These are phyloP conservation scores for Pyrrhosoma nymphula DNA, from an alignment of 2,888 invertebrate species.

Conservation along the genomic window DNA sequence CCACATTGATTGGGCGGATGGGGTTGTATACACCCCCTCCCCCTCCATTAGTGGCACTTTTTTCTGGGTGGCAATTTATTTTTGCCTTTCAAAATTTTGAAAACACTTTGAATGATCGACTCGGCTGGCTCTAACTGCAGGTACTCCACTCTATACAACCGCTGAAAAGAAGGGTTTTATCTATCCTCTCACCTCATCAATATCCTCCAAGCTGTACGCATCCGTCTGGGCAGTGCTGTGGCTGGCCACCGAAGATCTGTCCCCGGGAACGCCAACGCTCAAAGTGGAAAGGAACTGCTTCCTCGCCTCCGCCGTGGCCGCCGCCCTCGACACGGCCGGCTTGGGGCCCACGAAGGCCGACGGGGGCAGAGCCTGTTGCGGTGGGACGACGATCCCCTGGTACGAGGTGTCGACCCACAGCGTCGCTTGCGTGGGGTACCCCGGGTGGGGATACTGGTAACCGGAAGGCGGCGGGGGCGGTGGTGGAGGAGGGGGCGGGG, in stretches of 20 bases:
- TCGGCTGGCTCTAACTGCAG: no score
- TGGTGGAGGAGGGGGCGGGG: background rate
- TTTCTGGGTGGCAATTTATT: no score
- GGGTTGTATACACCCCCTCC: no score
- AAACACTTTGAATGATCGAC: no score
- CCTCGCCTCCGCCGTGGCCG: conserved; percentile 82
- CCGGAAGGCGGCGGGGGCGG: conserved; percentile 40
- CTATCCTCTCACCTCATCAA: conserved; percentile 82
- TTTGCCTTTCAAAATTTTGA: no score
- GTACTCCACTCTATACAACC: no score
- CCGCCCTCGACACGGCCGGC: conserved; percentile 72
- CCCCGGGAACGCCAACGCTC: conserved; percentile 76
- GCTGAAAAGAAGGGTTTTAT: no score
- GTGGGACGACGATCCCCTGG: conserved; percentile 1
- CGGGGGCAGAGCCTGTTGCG: conserved; percentile 64
- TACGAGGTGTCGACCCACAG: conserved; percentile 46
- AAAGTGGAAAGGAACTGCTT: conserved; percentile 89
- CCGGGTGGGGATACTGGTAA: background rate
- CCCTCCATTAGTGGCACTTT: no score
- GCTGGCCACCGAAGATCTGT: conserved; percentile 82
- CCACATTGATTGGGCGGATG: no score
- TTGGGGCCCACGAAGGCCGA: conserved; percentile 74
- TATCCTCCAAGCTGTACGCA: conserved; percentile 84
- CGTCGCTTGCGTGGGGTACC: background rate
- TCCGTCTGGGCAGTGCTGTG: conserved; percentile 78